Base-by-base conservation (phyloP, 1,140 invertebrate genomes). In the Teleopsis dalmanni region DNA sequence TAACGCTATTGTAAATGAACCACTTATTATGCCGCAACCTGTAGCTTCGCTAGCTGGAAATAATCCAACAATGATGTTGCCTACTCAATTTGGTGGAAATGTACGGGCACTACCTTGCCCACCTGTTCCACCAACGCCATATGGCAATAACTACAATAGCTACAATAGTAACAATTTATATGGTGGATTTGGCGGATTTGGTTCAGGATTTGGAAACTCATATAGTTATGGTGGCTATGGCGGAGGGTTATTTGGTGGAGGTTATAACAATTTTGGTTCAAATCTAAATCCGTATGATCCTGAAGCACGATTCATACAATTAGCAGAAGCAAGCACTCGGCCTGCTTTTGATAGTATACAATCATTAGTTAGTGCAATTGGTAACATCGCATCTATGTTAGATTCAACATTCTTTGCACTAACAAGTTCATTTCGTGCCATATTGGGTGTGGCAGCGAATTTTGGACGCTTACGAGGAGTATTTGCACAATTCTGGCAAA, bases 381-480 rank as follows among this genome's bases (percentile, higher is more conserved):
- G 85, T 21, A 94, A 94, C 38, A 81, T 98, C 9, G 90, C 91
- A 19, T 92, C 95, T 79, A 95, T 98, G 88, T 72, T 98, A 25
- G 95, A 97, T 62, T 96, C 92, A 13, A 96, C 94, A 50, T 95
- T 93, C 68, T 85, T 89, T 72, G 93, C 95, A 16, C 79, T 98
- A 57, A 90, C 93, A 11, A 95, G 85, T 70, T 96, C 94, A 6
- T 98, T 98, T 69, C 76, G 88, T 61, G 94, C 95, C 35, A 89
- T 98, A 54, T 74, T 98, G 27, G 91, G 91, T 43, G 93, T 98
- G 2, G 93, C 93, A 26, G 92, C 98, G 54, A 95, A 96, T 73
- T 86, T 98, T 73, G 84, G 87, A 5, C 74, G 87, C 54, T 70
- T 97, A 42, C 80, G 88, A 47, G 79, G 80, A 10, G 81, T 95